These are phyloP conservation scores for Notodonta ziczac DNA, from an alignment of 2,888 invertebrate species.

Conservation along the genomic window DNA sequence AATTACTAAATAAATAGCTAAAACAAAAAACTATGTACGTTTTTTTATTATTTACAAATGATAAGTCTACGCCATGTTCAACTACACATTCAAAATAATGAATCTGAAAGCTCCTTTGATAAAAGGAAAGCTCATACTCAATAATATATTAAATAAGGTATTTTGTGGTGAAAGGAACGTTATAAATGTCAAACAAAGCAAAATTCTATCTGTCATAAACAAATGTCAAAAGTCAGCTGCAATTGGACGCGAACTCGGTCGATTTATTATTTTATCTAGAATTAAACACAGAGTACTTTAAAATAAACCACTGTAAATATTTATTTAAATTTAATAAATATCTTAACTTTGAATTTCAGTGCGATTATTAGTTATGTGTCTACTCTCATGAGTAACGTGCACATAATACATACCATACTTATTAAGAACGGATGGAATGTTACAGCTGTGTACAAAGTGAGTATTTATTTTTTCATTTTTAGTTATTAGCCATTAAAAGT, in stretches of 20 bases:
- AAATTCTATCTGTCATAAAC: neutral
- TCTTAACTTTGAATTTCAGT: neutral
- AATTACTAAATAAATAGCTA: too few species aligned
- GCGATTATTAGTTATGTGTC: conserved; percentile 26
- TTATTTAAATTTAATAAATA: conserved; percentile 1
- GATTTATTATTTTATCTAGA: conserved; percentile 24
- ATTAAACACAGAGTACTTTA: too few species aligned
- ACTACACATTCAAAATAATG: too few species aligned
- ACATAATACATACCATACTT: conserved; percentile 37
- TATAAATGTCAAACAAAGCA: too few species aligned
- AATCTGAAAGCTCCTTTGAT: too few species aligned
- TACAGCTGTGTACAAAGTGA: conserved; percentile 61
- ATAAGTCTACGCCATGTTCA: too few species aligned
- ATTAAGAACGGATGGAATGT: conserved; percentile 67
- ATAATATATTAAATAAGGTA: too few species aligned
- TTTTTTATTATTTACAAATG: too few species aligned
- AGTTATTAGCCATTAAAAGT: neutral
- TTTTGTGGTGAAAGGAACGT: too few species aligned
- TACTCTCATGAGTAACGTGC: conserved; percentile 22
- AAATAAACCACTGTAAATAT: conserved; percentile 30
- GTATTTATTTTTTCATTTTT: conserved; percentile 35
- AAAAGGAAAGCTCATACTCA: too few species aligned
- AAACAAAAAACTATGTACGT: too few species aligned
- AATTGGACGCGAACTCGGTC: conserved; percentile 16
- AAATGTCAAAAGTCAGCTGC: conserved; percentile 37